Conservation (phyloP, 2,888 invertebrate genomes). For the Platycheirus albimanus region DNA sequence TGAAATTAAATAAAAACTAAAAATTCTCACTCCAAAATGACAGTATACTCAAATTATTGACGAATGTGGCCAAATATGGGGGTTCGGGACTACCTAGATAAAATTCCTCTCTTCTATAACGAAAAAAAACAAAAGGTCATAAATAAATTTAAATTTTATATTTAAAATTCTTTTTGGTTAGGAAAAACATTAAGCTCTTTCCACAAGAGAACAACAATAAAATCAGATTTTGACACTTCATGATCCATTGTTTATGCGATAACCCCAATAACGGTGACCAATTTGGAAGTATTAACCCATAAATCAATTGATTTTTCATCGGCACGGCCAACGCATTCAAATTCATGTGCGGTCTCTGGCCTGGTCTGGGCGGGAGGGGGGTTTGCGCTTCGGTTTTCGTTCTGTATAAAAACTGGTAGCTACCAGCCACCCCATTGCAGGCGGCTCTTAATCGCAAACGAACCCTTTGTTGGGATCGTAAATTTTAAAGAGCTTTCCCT, state of each 20-base stretch:
- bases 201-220: too few species aligned
- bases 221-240: constrained; percentile 43
- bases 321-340: constrained; percentile 40
- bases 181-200: too few species aligned
- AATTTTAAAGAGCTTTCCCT: constrained; percentile 59
- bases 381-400: too few species aligned
- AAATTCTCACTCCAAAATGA: too few species aligned
- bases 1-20: background rate
- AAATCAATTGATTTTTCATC: constrained; percentile 58
- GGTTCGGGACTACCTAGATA: too few species aligned
- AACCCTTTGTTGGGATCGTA: constrained; percentile 50
- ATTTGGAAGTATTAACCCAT: constrained; percentile 47
- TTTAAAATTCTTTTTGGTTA: constrained; percentile 8
- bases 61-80: too few species aligned
- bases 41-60: background rate
- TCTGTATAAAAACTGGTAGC: too few species aligned
- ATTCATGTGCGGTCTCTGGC: constrained; percentile 44
- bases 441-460: constrained; percentile 10
- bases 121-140: too few species aligned
- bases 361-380: background rate
- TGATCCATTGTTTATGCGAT: constrained; percentile 21
- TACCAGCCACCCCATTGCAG: background rate
- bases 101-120: too few species aligned
- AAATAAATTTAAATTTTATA: constrained; percentile 36
- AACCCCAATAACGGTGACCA: constrained; percentile 35